phyloP scores from a whole-genome alignment of 2,113 vertebrate species.

The Vulpes ferrilata region DNA sequence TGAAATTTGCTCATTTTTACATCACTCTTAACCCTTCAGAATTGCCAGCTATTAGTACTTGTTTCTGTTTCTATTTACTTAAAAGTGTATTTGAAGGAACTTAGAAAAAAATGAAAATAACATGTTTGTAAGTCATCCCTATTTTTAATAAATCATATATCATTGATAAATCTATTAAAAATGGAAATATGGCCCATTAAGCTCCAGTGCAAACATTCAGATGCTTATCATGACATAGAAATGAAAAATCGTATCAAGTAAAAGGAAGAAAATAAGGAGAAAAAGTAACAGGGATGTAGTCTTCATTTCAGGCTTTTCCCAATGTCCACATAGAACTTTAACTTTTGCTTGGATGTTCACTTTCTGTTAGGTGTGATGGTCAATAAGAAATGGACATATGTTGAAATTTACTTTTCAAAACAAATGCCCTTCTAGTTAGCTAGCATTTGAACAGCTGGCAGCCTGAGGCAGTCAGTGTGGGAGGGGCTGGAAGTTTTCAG shows the following conservation, averaged over 20 bases:
- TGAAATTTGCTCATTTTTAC: not conserved
- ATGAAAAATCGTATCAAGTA: not conserved
- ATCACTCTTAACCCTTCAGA: not conserved
- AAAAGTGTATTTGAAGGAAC: not conserved
- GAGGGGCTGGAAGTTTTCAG: accelerated
- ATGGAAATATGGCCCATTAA: not conserved
- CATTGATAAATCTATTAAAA: not conserved
- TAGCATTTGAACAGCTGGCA: accelerated
- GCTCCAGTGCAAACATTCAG: not conserved
- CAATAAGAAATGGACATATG: not conserved
- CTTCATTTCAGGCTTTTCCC: not conserved
- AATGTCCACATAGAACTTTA: not conserved
- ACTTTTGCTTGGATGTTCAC: not conserved
- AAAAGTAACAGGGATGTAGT: not conserved
- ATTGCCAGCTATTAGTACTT: not conserved
- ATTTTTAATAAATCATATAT: not conserved
- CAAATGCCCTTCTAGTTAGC: not conserved
- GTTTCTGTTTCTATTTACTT: not conserved
- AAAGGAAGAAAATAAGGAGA: not conserved
- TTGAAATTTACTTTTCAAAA: not conserved
- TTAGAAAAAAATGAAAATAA: not conserved
- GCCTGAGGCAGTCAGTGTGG: not conserved
- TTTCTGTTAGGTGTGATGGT: not conserved
- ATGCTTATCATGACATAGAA: not conserved
- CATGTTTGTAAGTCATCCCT: not conserved